These are phyloP conservation scores for Amblyornis subalaris DNA, from an alignment of 2,113 vertebrate species.

Conservation along the genomic window DNA sequence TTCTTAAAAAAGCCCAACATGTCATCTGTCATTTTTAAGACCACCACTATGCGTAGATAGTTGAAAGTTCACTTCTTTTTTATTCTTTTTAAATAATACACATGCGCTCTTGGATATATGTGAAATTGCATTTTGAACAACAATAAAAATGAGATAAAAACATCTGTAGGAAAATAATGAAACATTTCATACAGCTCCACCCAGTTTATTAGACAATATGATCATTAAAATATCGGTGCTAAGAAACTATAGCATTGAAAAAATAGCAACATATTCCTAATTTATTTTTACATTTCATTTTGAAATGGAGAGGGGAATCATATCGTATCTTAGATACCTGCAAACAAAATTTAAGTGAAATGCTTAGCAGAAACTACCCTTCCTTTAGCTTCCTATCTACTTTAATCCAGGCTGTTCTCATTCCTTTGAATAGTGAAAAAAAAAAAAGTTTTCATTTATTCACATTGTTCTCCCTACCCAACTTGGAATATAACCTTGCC, in stretches of 20 bases:
- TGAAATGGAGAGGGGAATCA: neutral
- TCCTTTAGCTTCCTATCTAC: neutral
- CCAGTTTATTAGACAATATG: neutral
- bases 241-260: neutral
- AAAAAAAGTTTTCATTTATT: neutral
- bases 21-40: neutral
- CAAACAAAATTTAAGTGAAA: neutral
- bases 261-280: neutral
- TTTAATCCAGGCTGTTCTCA: neutral
- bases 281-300: neutral
- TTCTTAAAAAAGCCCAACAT: neutral
- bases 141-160: neutral
- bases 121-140: neutral
- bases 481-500: neutral
- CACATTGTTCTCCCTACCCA: neutral
- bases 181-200: neutral
- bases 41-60: neutral
- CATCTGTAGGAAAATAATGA: neutral
- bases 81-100: neutral
- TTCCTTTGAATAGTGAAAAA: neutral
- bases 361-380: neutral
- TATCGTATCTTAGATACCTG: fast-evolving
- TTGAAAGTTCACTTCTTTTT: neutral
- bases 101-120: neutral
- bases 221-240: neutral